These are phyloP conservation scores for Drosophila kohkoa DNA, from an alignment of 1,140 invertebrate species.

Conservation along the genomic window DNA sequence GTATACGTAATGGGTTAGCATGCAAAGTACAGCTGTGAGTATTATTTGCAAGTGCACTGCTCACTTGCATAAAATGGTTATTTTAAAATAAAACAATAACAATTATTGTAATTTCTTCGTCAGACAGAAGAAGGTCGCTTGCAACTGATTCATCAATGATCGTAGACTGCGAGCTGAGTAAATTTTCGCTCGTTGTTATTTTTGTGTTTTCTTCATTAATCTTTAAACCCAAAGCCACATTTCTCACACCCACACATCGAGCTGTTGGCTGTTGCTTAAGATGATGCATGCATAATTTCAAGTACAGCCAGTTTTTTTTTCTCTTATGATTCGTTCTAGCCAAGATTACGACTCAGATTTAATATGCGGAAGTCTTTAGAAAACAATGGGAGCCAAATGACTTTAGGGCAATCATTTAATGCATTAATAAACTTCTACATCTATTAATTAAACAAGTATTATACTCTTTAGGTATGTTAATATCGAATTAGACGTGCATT, in stretches of 20 bases:
- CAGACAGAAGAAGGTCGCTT: conserved; percentile 23
- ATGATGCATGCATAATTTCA: conserved; percentile 66
- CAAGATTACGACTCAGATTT: conserved; percentile 19
- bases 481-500: neutral
- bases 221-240: neutral
- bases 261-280: conserved; percentile 4
- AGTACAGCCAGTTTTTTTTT: conserved; percentile 58
- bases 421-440: neutral
- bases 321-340: neutral
- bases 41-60: conserved; percentile 24
- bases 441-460: conserved; percentile 3
- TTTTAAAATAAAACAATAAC: conserved; percentile 3
- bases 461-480: neutral
- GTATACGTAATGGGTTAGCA: conserved; percentile 7
- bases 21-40: neutral
- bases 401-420: conserved; percentile 20
- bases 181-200: neutral
- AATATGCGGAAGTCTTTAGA: conserved; percentile 66
- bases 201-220: neutral
- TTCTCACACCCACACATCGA: conserved; percentile 28
- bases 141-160: conserved; percentile 25
- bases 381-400: conserved; percentile 29
- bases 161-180: too few species aligned
- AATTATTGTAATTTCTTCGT: neutral
- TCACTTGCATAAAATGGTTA: conserved; percentile 12